Evolutionary conservation across 1,140 invertebrate species (phyloP), one percentile per base, ranked within the genome.

Genomic region (Uloborus diversus): DNA sequence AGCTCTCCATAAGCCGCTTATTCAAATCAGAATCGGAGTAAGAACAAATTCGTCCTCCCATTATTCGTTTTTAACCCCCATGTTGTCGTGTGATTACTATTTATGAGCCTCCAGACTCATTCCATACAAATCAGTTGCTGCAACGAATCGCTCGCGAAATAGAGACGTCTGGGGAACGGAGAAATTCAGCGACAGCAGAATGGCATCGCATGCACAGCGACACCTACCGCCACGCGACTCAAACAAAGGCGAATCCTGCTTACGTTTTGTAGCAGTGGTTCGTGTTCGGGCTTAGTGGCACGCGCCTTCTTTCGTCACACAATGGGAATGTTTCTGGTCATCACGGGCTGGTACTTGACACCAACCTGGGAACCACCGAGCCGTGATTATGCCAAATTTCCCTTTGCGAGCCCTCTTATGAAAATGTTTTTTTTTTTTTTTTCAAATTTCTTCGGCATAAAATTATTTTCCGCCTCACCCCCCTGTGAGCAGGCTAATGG

Each of bases 81-180:
- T 42, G 69, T 73, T 73, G 56, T 57, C 69, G 61, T 73, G 69
- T 47, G 56, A 73, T 73, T 73, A 73, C 69, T 61, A 73, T 73
- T 73, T 73, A 73, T 73, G 69, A 59, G 56, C 14, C 42, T 17
- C 30, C 30, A 4, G 28, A 2, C 51, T 69, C 17, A 23, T 56
- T 61, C 27, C 56, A 73, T 73, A 61, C 69, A 73, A 61, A 61
- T 61, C 69, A 28, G 20, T 42, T 49, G 69, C 56, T 73, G 20
- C 61, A 57, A 73, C 51, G 27, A 73, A 73, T 73, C 56, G 25
- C n/a, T 59, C 69, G 32, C 69, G 32, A 73, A 73, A 73, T 73
- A 61, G 69, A 73, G 69, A 73, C 61, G 37, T 73, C 69, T 25
- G 27, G 47, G 27, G 56, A 17, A 20, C 11, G 27, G 3, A 23